Evolutionary conservation across 2,797 vertebrate genomes (phyloP), one percentile per base, ranked within the genome.

Genomic region (Geotrypetes seraphini): DNA sequence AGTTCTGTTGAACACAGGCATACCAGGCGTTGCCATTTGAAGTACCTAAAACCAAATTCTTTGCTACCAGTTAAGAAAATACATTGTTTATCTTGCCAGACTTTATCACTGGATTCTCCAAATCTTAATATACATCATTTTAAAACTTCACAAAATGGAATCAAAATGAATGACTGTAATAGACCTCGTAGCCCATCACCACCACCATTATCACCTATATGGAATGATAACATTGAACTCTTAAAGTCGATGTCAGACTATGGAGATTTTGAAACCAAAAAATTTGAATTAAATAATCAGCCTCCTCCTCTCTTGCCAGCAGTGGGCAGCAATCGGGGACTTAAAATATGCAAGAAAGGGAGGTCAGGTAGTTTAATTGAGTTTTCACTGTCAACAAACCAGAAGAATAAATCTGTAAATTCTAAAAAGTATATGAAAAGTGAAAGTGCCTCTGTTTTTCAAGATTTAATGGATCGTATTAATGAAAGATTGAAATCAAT

Each of bases 401-500:
- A 67, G 26, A 56, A 63, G 37, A 51, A 1, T 22, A 56, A 39
- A 28, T 56, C 14, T 17, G 25, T 43, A 21, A 50, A 53, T 46
- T 64, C 45, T 53, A 72, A 57, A 49, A 57, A 51, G 26, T 36
- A 50, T 31, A 69, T 76, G 43, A 67, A 78, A 43, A 47, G 60
- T 50, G 72, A 79, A 51, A 80, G 66, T 64, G 67, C 79, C 45
- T 53, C 72, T 36, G 77, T 72, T 47, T 80, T 90, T 54, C 83
- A 89, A 67, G 86, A 89, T 21, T 73, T 96, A 63, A 81, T 95
- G 73, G 79, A 86, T 55, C 83, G 84, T 36, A 88, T 95, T 65
- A 91, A 83, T 63, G 83, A 95, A 53, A 93, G 90, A 60, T 69
- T 95, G 48, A 89, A 92, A 58, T 88, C 81, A 37, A 90, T 90